phyloP scores from a whole-genome alignment of 2,113 vertebrate species.

The Thryonomys swinderianus region DNA sequence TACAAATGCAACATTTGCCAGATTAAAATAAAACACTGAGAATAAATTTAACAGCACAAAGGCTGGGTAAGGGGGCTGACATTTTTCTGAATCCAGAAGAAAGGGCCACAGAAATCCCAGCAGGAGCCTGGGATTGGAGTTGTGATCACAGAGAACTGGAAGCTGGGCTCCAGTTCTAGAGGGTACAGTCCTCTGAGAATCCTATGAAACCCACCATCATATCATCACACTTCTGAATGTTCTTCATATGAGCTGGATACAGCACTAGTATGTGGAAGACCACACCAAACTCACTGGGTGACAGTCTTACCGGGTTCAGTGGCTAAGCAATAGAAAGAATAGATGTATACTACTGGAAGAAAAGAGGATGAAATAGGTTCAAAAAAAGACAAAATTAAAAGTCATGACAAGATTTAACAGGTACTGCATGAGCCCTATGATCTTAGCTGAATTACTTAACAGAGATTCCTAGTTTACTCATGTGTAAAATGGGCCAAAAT shows the following conservation, averaged over 20 bases:
- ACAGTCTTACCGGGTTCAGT: background rate
- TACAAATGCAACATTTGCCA: background rate
- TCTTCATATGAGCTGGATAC: background rate
- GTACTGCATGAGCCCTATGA: background rate
- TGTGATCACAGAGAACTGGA: background rate
- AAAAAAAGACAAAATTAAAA: background rate
- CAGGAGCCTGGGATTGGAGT: background rate
- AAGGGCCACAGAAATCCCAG: background rate
- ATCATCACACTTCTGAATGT: background rate
- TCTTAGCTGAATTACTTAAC: background rate
- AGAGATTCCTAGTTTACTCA: background rate
- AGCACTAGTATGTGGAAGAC: background rate
- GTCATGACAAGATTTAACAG: background rate
- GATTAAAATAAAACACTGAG: background rate
- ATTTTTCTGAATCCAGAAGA: background rate
- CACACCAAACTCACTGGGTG: background rate
- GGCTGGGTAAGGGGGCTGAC: background rate
- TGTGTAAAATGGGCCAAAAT: background rate
- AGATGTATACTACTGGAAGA: background rate
- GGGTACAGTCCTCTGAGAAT: no score
- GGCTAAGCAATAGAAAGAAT: background rate
- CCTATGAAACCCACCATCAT: background rate
- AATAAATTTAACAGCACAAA: background rate
- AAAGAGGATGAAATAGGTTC: background rate
- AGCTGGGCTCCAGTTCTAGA: background rate